These are phyloP conservation scores for Luscinia luscinia DNA, from an alignment of 2,797 vertebrate species.

Conservation along the genomic window DNA sequence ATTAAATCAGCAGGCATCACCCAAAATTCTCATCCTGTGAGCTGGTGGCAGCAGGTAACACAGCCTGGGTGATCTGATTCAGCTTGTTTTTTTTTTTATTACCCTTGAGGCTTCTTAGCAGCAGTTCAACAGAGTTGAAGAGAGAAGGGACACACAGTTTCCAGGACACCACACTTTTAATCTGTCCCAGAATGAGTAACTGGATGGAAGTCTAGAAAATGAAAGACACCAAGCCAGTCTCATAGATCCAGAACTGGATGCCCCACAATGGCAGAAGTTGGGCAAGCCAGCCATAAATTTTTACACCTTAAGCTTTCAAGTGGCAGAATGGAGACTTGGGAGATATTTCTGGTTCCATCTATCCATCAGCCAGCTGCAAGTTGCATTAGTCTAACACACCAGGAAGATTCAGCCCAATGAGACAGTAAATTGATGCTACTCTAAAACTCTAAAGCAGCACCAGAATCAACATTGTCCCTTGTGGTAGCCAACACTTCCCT, in stretches of 20 bases:
- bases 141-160: constrained; percentile 29
- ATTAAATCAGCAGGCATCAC: neutral
- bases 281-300: constrained; percentile 49
- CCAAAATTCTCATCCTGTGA: neutral
- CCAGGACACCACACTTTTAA: constrained; percentile 36
- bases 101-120: constrained; percentile 10
- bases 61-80: neutral
- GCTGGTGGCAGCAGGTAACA: neutral
- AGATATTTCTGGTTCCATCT: constrained; percentile 37
- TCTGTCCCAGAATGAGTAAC: constrained; percentile 61
- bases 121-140: constrained; percentile 10
- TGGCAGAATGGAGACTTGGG: constrained; percentile 39
- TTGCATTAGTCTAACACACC: constrained; percentile 39
- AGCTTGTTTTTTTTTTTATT: neutral
- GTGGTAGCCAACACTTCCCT: neutral
- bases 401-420: constrained; percentile 31
- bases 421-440: constrained; percentile 52
- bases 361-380: constrained; percentile 58
- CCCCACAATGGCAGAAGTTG: neutral
- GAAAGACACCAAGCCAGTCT: constrained; percentile 49
- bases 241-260: constrained; percentile 39
- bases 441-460: constrained; percentile 38
- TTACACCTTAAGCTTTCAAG: constrained; percentile 44
- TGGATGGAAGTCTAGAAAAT: constrained; percentile 59
- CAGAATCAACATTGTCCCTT: neutral